Percentiles rank a stretch among this genome's conserved stretches.
Evolutionary conservation across 2,113 vertebrate genomes (phyloP).

Genomic region (Fregata magnificens): DNA sequence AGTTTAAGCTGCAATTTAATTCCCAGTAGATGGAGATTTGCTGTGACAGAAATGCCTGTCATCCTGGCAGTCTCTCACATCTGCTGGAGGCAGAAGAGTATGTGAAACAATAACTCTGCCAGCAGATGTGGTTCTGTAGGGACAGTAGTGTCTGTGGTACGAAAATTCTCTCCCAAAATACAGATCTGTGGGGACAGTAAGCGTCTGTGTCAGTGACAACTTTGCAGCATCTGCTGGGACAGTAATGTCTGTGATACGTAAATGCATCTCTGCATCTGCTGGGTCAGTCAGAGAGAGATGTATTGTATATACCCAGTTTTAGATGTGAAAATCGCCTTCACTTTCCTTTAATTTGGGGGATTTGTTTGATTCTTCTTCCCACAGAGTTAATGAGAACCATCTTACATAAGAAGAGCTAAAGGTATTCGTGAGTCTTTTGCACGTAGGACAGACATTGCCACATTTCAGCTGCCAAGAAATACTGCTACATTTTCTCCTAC

Average conservation of each 20-base stretch:
- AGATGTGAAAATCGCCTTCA: slow-evolving; percentile 33
- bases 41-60: slow-evolving; percentile 53
- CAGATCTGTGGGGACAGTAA: slow-evolving; percentile 57
- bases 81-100: slow-evolving; percentile 26
- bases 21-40: slow-evolving; percentile 11
- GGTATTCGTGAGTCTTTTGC: not conserved
- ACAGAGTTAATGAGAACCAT: not conserved
- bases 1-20: not conserved
- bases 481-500: slow-evolving; percentile 42
- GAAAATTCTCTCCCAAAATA: slow-evolving; percentile 5
- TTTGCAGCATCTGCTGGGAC: slow-evolving; percentile 55
- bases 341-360: not conserved
- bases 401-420: not conserved
- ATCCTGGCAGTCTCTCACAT: not conserved
- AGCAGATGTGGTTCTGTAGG: slow-evolving; percentile 61
- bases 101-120: slow-evolving; percentile 11
- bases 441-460: not conserved
- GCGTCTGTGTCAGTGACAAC: slow-evolving; percentile 58
- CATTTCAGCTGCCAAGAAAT: slow-evolving; percentile 54
- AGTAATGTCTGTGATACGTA: slow-evolving; percentile 48
- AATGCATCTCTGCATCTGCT: slow-evolving; percentile 56
- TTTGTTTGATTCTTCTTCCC: slow-evolving; percentile 13
- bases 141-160: slow-evolving; percentile 66
- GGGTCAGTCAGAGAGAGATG: slow-evolving; percentile 36
- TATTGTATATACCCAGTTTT: slow-evolving; percentile 39